Percentiles rank a stretch among this genome's conserved stretches.
phyloP scores from a whole-genome alignment of 2,888 invertebrate genomes.

The Leuctra nigra region DNA sequence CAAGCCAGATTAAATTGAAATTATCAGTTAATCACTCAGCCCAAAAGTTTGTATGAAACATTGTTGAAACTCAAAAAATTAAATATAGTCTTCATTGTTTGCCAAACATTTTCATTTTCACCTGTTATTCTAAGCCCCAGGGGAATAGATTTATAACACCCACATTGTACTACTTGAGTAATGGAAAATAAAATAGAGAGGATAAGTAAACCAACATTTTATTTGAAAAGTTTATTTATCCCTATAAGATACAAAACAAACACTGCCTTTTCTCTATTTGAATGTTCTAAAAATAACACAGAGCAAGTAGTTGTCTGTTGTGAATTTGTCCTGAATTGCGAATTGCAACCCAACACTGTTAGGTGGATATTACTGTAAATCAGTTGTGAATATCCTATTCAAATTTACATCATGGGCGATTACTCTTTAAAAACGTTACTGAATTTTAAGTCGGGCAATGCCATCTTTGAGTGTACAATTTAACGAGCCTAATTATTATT shows the following conservation, averaged over 20 bases:
- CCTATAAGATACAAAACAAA: slow-evolving; percentile 58
- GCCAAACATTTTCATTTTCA: too few species aligned
- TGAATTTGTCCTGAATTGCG: slow-evolving; percentile 41
- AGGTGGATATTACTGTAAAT: slow-evolving; percentile 34
- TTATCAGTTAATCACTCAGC: too few species aligned
- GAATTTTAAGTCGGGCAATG: neutral
- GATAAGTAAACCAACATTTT: slow-evolving; percentile 30
- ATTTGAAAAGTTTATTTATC: slow-evolving; percentile 53
- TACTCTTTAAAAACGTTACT: too few species aligned
- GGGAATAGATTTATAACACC: too few species aligned
- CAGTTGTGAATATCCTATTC: slow-evolving; percentile 46
- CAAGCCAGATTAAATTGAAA: too few species aligned
- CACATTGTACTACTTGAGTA: too few species aligned
- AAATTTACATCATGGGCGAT: too few species aligned
- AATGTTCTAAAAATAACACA: slow-evolving; percentile 49
- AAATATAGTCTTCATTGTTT: too few species aligned
- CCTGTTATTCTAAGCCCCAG: too few species aligned
- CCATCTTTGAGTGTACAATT: slow-evolving; percentile 9
- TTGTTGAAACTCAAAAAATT: too few species aligned
- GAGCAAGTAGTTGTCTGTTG: slow-evolving; percentile 42
- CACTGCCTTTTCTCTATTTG: slow-evolving; percentile 45
- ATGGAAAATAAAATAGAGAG: neutral
- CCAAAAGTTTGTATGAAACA: too few species aligned
- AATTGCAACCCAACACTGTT: too few species aligned
- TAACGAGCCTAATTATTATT: slow-evolving; percentile 15